Conservation (phyloP, 1,140 invertebrate species). For the Hylaeus volcanicus region DNA sequence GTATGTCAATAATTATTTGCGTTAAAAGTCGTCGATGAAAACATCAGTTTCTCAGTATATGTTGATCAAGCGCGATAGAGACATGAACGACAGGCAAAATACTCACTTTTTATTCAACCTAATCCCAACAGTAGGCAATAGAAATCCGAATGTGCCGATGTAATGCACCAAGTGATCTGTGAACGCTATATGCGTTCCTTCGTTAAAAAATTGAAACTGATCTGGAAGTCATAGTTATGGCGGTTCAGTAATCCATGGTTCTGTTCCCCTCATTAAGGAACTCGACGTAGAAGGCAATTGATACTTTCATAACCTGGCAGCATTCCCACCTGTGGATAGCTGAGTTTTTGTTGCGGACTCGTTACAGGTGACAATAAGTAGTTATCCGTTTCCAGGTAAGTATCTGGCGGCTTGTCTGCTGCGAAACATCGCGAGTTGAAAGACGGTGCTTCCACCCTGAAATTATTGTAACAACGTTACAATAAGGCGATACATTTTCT, state of each 20-base stretch:
- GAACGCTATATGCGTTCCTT: slow-evolving; percentile 15
- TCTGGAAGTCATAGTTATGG: slow-evolving; percentile 47
- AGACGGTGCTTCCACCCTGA: slow-evolving; percentile 29
- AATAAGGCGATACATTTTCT: slow-evolving; percentile 13
- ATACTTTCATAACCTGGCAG: slow-evolving; percentile 78
- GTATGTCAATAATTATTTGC: too few relatives aligned
- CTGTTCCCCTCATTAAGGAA: slow-evolving; percentile 75
- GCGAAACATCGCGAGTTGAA: slow-evolving; percentile 46
- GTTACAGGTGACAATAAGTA: slow-evolving; percentile 80
- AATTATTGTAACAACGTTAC: slow-evolving; percentile 44
- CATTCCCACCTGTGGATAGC: slow-evolving; percentile 77
- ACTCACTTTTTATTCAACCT: too few relatives aligned
- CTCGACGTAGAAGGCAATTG: slow-evolving; percentile 77
- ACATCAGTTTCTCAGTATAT: too few relatives aligned
- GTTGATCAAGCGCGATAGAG: too few relatives aligned
- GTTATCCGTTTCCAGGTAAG: slow-evolving; percentile 76
- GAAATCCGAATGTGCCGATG: neutral
- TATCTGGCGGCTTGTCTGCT: slow-evolving; percentile 43
- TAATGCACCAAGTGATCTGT: slow-evolving; percentile 2
- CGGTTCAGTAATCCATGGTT: slow-evolving; percentile 56
- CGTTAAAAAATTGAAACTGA: slow-evolving; percentile 55
- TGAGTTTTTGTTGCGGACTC: slow-evolving; percentile 73
- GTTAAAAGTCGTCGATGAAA: too few relatives aligned
- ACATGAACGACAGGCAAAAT: too few relatives aligned
- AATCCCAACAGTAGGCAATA: neutral